phyloP scores from a whole-genome alignment of 2,797 vertebrate genomes.

The Crenuchus spilurus region DNA sequence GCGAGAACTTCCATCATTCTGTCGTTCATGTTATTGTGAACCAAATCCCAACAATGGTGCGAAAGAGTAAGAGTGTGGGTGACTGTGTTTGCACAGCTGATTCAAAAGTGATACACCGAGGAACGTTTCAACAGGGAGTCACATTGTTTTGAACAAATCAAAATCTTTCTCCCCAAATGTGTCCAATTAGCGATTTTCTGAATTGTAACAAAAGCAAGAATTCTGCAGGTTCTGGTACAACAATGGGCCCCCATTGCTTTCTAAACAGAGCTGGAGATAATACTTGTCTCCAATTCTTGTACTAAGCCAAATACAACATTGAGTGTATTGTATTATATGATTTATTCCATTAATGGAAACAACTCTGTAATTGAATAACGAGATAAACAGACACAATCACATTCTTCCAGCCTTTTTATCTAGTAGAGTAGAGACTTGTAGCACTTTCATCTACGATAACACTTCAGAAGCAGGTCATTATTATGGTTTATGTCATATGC shows the following conservation, averaged over 20 bases:
- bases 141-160: constrained; percentile 39
- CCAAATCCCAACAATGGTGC: constrained; percentile 2
- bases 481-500: constrained; percentile 13
- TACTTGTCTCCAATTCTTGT: neutral
- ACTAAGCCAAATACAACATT: constrained; percentile 42
- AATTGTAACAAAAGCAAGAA: constrained; percentile 38
- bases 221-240: constrained; percentile 32
- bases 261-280: constrained; percentile 23
- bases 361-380: constrained; percentile 37
- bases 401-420: constrained; percentile 22
- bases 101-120: constrained; percentile 33
- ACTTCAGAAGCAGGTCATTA: constrained; percentile 28
- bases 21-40: neutral
- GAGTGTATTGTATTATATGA: constrained; percentile 32
- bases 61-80: neutral
- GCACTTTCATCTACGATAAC: constrained; percentile 11
- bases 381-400: constrained; percentile 22
- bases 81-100: constrained; percentile 5
- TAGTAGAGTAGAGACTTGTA: constrained; percentile 22
- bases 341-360: constrained; percentile 26
- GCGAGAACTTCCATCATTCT: neutral
- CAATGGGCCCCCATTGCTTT: constrained; percentile 13
- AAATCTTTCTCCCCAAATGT: constrained; percentile 27
- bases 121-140: constrained; percentile 42
- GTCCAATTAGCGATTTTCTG: constrained; percentile 35